Base-by-base conservation (phyloP, 2,113 vertebrate genomes). In the Passer montanus region DNA sequence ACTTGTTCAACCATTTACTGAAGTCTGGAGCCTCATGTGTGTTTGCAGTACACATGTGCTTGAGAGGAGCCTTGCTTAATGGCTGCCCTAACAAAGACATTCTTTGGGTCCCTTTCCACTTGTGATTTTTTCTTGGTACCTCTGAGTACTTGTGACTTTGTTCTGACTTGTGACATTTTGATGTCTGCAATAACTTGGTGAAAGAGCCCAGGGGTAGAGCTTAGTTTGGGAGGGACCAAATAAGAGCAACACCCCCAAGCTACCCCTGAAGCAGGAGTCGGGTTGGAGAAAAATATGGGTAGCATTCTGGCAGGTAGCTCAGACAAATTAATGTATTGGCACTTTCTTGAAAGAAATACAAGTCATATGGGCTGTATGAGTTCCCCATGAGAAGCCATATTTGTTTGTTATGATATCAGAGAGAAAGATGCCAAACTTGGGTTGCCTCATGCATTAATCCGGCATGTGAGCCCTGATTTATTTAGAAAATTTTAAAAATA, bases 1-100 rank as follows among this genome's bases (percentile, higher is more conserved):
- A 93, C 52, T 78, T 96, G 60, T 74, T 95, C 85, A 95, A 80
- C 87, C 87, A 66, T 96, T 94, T 92, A 92, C 85, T 90, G 73
- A 96, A 78, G 66, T 90, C 83, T 93, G 93, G 92, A 90, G 68
- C 77, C 73, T 78, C 43, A 5, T 39, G 35, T 41, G 80, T 22
- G 26, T 77, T 77, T 93, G 59, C 37, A 70, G 49, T 46, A 30
- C 33, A 17, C 55, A 44, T 1, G 9, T 79, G 72, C 43, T 63
- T 31, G 52, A 85, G 85, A 70, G 78, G 75, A 81, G 33, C 20
- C n/a, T 67, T 74, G 33, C 39, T 68, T 37, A 39, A 70, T 19
- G 18, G 28, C 72, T 93, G 56, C 44, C 21, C 33, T 78, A 26
- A 52, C 9, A 73, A 37, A 84, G 77, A 26, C 17, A n/a, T 81